Evolutionary conservation across 2,888 invertebrate genomes (phyloP).

Genomic region (Cheilosia soror): DNA sequence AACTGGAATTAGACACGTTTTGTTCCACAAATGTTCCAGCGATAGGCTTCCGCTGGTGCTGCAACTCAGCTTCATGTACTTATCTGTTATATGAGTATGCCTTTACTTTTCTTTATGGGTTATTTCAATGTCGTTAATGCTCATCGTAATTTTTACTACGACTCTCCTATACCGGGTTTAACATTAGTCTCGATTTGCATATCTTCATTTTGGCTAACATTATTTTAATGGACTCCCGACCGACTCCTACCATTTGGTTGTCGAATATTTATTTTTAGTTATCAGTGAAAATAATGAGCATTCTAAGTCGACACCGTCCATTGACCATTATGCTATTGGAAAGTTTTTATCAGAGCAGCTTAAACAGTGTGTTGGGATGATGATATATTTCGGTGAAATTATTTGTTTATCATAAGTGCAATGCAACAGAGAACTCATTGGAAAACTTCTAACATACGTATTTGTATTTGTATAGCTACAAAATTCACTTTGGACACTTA

Average conservation of each 20-base stretch:
- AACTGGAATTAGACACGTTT: slow-evolving; percentile 73
- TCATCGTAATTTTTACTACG: slow-evolving; percentile 82
- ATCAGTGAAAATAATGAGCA: slow-evolving; percentile 56
- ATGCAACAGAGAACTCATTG: too few relatives aligned
- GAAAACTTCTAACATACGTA: too few relatives aligned
- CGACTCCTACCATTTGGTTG: slow-evolving; percentile 1
- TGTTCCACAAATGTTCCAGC: slow-evolving; percentile 70
- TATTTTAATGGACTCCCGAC: slow-evolving; percentile 31
- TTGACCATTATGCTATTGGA: background rate
- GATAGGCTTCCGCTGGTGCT: slow-evolving; percentile 69
- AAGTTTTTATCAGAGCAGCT: slow-evolving; percentile 20
- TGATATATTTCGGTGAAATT: too few relatives aligned
- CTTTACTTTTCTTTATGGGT: slow-evolving; percentile 75
- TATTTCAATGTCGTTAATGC: slow-evolving; percentile 83
- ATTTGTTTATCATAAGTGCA: too few relatives aligned
- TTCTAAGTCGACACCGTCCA: slow-evolving; percentile 13
- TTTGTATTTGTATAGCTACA: too few relatives aligned
- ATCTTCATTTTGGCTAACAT: slow-evolving; percentile 81
- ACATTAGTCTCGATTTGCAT: slow-evolving; percentile 80
- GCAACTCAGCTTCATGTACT: slow-evolving; percentile 36
- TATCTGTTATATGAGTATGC: slow-evolving; percentile 63
- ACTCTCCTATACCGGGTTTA: slow-evolving; percentile 57
- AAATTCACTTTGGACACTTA: too few relatives aligned
- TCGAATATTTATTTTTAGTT: slow-evolving; percentile 35
- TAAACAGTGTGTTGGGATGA: background rate